Percentiles rank a stretch among this genome's conserved stretches.
Conservation (phyloP, 1,140 invertebrate species). For the Ceratoteleas bidentatus region DNA sequence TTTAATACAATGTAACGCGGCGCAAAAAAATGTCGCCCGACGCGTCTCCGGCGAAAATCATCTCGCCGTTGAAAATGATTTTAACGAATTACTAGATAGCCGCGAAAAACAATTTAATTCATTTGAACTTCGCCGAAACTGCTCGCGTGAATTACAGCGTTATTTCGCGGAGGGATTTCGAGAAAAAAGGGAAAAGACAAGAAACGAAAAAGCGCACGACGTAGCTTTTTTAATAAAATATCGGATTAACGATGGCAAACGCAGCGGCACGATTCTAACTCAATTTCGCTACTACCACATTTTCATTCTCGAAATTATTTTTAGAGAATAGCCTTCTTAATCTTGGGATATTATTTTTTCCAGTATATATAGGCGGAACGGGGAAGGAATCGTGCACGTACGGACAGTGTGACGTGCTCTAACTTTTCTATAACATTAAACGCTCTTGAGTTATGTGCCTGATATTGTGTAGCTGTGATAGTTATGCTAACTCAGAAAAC, state of each 20-base stretch:
- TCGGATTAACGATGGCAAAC: conserved; percentile 2
- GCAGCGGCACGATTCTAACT: neutral
- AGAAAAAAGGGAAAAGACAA: neutral
- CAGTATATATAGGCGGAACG: conserved; percentile 17
- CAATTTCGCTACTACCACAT: conserved; percentile 11
- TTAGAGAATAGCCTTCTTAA: conserved; percentile 31
- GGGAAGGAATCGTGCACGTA: conserved; percentile 45
- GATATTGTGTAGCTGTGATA: conserved; percentile 43
- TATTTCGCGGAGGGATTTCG: neutral
- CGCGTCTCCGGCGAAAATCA: too few species aligned
- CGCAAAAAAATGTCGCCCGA: neutral
- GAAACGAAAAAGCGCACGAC: neutral
- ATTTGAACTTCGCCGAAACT: neutral
- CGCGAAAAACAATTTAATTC: neutral
- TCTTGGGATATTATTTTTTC: conserved; percentile 47
- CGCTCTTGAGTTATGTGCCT: conserved; percentile 42
- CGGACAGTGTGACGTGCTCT: conserved; percentile 49
- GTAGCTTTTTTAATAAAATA: conserved; percentile 3
- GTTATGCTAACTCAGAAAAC: conserved; percentile 29
- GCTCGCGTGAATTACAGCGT: neutral
- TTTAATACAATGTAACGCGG: conserved; percentile 5
- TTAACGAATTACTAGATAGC: neutral
- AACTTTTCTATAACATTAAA: conserved; percentile 58
- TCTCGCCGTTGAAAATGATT: neutral
- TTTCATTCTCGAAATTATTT: conserved; percentile 39